Conservation (phyloP, 2,888 invertebrate genomes). For the Spicauda simplicius region DNA sequence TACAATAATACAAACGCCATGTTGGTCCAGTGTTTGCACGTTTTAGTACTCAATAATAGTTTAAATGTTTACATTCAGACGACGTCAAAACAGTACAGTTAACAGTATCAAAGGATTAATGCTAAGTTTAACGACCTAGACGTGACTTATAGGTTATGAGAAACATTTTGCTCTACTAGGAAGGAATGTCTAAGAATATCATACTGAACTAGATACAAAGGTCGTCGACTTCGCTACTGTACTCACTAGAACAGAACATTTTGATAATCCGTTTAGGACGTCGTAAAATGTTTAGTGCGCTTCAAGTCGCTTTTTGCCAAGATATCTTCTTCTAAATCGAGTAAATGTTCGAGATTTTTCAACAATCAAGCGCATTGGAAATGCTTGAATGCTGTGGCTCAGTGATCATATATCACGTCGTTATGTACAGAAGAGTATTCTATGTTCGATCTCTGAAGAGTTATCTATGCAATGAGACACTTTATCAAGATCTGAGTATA, state of each 20-base stretch:
- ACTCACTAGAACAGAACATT: slow-evolving; percentile 26
- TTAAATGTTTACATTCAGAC: slow-evolving; percentile 23
- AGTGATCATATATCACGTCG: no score
- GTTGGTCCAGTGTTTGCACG: not conserved
- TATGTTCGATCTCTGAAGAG: no score
- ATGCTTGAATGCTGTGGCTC: not conserved
- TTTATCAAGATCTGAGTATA: no score
- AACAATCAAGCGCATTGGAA: not conserved
- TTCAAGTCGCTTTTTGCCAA: not conserved
- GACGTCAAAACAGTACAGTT: slow-evolving; percentile 16
- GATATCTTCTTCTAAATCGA: not conserved
- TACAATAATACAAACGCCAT: no score
- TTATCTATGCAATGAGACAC: no score
- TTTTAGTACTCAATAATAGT: slow-evolving; percentile 6
- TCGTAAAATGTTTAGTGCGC: slow-evolving; percentile 11
- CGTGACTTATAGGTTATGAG: slow-evolving; percentile 47
- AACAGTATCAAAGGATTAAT: slow-evolving; percentile 41
- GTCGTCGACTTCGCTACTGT: slow-evolving; percentile 44
- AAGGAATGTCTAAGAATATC: slow-evolving; percentile 60
- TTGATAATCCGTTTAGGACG: slow-evolving; percentile 29
- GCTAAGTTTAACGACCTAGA: slow-evolving; percentile 55
- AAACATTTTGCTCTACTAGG: slow-evolving; percentile 52
- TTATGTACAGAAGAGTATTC: no score
- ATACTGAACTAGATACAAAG: slow-evolving; percentile 54
- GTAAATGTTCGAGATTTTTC: not conserved